Evolutionary conservation across 2,888 invertebrate species (phyloP), one percentile per base, ranked within the genome.

Genomic region (Acronicta aceris): DNA sequence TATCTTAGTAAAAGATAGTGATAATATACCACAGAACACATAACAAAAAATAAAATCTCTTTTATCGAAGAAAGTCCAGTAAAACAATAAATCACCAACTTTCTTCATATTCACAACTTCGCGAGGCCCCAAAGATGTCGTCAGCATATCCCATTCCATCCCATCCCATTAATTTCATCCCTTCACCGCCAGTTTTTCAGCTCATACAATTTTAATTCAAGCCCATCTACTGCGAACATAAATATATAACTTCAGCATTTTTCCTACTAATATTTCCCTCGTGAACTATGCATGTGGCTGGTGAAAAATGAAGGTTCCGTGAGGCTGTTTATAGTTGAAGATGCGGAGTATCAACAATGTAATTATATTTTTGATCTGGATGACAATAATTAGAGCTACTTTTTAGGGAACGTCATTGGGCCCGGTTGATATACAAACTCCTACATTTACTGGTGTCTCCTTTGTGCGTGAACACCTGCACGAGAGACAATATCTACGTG

Each of bases 231-330:
- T 69, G 60, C 60, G 65, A 73, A 81, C 80, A 84, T 85, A 86
- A 88, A 87, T 84, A 86, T 83, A 79, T 76, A 68, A 73, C 60
- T 84, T 82, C 76, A 75, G 70, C 80, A 84, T 90, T 90, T 91
- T 91, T 88, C 89, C 82, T 82, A 84, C 89, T 91, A 91, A 91
- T 89, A 90, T 91, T 91, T 89, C 87, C 85, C 82, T 82, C 83
- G 88, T 88, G 87, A 88, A 89, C 90, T 90, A 90, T 91, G 89
- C 89, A 91, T 88, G 86, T 78, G 86, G 82, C 81, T 79, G 74
- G 82, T 91, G 91, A 91, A 90, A 91, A 90, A 92, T 92, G 87
- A 85, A 86, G 85, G 85, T 81, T 81, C 74, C 59, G 71, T 70
- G 56, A 59, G 21, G 58, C 2, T 9, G 8, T 67, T 78, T 76